Evolutionary conservation across 2,113 vertebrate genomes (phyloP), one percentile per base, ranked within the genome.

Genomic region (Chroicocephalus ridibundus): DNA sequence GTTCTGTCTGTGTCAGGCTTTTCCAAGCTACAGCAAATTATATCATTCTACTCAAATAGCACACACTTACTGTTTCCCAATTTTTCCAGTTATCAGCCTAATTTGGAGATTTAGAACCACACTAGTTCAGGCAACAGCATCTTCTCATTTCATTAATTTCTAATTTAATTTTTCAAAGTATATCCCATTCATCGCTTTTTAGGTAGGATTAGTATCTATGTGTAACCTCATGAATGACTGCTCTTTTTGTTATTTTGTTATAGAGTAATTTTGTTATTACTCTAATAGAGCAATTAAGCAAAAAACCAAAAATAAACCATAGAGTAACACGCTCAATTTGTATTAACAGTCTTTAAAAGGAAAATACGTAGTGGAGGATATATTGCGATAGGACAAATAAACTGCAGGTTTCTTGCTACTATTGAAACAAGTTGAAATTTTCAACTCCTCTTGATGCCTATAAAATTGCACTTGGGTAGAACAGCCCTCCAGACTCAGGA

Each of bases 161-260:
- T 78, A 77, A 91, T 90, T 75, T 74, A 74, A 66, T 74, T 90
- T 81, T 72, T 74, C 68, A 58, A 80, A 69, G 13, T 22, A 54
- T 34, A 49, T 24, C 11, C 6, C 36, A 46, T 76, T 90, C 7
- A 55, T 36, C 0, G 0, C 4, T 76, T 69, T 57, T 71, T 38
- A 57, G 21, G 75, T 69, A 36, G 22, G 24, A 57, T 74, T 79
- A 65, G 17, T 34, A 74, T 54, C 36, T 46, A 10, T 55, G 29
- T 61, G 10, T 20, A 62, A 91, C 22, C 14, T 58, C 74, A 91
- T 5, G 3, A 91, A 72, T 36, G 83, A 60, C n/a, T 64, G 29
- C 17, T 86, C 13, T 81, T 86, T 20, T 65, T 65, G 27, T 21
- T 21, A 65, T 65, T 42, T 21, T 31, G 26, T 31, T 42, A 65